phyloP scores from a whole-genome alignment of 1,140 invertebrate genomes.

The Helicoverpa armigera region DNA sequence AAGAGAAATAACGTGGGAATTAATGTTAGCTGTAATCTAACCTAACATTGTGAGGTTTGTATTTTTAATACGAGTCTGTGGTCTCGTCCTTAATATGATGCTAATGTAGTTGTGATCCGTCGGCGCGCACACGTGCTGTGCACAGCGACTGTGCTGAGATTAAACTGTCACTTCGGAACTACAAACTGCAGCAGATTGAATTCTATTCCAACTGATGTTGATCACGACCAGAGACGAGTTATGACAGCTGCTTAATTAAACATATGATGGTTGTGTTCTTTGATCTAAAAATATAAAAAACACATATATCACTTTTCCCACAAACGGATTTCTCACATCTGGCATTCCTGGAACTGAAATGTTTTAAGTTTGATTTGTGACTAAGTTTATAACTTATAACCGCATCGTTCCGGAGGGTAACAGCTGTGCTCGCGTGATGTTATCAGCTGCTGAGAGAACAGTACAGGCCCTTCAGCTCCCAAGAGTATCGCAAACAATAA shows the following conservation, averaged over 20 bases:
- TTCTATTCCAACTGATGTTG: slow-evolving; percentile 20
- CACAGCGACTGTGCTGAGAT: not conserved
- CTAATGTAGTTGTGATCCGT: too few relatives aligned
- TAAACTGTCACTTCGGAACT: slow-evolving; percentile 16
- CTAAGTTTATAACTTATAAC: not conserved
- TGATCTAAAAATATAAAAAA: not conserved
- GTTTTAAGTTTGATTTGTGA: too few relatives aligned
- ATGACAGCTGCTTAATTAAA: slow-evolving; percentile 18
- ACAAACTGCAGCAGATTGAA: not conserved
- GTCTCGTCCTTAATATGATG: too few relatives aligned
- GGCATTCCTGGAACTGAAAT: too few relatives aligned
- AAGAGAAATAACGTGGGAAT: too few relatives aligned
- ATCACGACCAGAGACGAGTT: not conserved
- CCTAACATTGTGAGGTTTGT: too few relatives aligned
- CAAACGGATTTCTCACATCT: too few relatives aligned
- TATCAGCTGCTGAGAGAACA: not conserved
- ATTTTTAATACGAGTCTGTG: too few relatives aligned
- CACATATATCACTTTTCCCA: not conserved
- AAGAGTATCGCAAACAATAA: not conserved
- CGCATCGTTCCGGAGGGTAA: not conserved
- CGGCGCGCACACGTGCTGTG: not conserved
- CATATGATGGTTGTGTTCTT: slow-evolving; percentile 9
- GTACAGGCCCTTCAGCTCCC: not conserved
- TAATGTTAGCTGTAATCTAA: too few relatives aligned
- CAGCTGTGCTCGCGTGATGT: not conserved